Base-by-base conservation (phyloP, 2,888 invertebrate genomes). In the Geotrupes spiniger region DNA sequence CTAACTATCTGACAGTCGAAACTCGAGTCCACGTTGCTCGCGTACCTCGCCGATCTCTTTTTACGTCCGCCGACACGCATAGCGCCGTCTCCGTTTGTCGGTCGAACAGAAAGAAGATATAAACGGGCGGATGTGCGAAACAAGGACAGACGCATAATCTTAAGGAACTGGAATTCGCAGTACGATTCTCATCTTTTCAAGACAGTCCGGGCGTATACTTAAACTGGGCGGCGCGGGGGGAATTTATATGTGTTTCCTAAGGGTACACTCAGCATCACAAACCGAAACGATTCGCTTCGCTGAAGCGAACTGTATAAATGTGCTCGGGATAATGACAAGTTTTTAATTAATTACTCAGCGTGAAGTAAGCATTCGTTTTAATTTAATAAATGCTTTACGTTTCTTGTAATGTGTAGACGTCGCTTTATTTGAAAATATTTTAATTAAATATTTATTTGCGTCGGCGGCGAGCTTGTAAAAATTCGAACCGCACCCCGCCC, bases 161-260 rank as follows among this genome's bases (percentile, higher is more conserved):
- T 68, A 67, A 71, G 68, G 66, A 71, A 69, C 69, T 69, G 68
- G 68, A 71, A 72, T 72, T 71, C 65, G 69, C 70, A 66, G 66
- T 64, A 63, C 68, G 70, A 70, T 69, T 68, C 68, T 70, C 70
- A 66, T 71, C 69, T 70, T 70, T 70, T 70, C 69, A 64, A 67
- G 69, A 68, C 67, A 69, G 68, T 68, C 69, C 69, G 66, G 69
- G 67, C 69, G 69, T 70, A 65, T 67, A 70, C 69, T 69, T 68
- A 66, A 63, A 63, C 61, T 60, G 61, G 53, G 54, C 51, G 54
- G 51, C 47, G 51, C 53, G 52, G 56, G 57, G 54, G 54, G 52
- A 55, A 65, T 66, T 68, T 69, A 66, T 69, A 65, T 60, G 60
- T 65, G 66, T 66, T 70, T 68, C 68, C 68, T 70, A 63, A 63